These are phyloP conservation scores for Cetoscarus ocellatus DNA, from an alignment of 2,797 vertebrate species.

Conservation along the genomic window DNA sequence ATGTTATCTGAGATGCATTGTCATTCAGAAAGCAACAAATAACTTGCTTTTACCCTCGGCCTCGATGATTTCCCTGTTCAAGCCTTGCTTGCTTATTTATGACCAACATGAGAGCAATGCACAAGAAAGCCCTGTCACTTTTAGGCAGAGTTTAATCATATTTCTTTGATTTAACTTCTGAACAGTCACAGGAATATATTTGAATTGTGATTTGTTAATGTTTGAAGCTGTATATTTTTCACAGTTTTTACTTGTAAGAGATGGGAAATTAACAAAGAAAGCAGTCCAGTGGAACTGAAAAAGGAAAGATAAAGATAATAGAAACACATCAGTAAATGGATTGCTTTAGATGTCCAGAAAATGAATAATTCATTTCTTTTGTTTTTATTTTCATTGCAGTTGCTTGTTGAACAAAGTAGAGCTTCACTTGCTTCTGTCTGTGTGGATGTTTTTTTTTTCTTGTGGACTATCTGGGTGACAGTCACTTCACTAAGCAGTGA, in stretches of 20 bases:
- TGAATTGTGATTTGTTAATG: slow-evolving; percentile 46
- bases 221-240: slow-evolving; percentile 15
- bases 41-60: slow-evolving; percentile 42
- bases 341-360: slow-evolving; percentile 22
- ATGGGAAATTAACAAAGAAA: slow-evolving; percentile 36
- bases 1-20: slow-evolving; percentile 46
- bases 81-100: slow-evolving; percentile 60
- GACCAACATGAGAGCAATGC: slow-evolving; percentile 45
- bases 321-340: slow-evolving; percentile 34
- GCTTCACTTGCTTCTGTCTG: slow-evolving; percentile 4
- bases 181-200: slow-evolving; percentile 55
- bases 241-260: slow-evolving; percentile 12
- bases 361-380: slow-evolving; percentile 26
- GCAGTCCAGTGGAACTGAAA: slow-evolving; percentile 16
- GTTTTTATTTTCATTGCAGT: slow-evolving; percentile 1
- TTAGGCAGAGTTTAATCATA: slow-evolving; percentile 62
- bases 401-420: slow-evolving; percentile 1
- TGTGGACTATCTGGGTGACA: background rate
- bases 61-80: slow-evolving; percentile 47
- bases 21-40: slow-evolving; percentile 46
- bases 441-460: background rate
- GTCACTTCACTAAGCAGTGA: slow-evolving; percentile 18
- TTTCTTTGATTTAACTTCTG: slow-evolving; percentile 59
- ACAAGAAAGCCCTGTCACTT: slow-evolving; percentile 57
- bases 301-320: slow-evolving; percentile 22